phyloP scores from a whole-genome alignment of 2,888 invertebrate species.

The Morpho achilles region DNA sequence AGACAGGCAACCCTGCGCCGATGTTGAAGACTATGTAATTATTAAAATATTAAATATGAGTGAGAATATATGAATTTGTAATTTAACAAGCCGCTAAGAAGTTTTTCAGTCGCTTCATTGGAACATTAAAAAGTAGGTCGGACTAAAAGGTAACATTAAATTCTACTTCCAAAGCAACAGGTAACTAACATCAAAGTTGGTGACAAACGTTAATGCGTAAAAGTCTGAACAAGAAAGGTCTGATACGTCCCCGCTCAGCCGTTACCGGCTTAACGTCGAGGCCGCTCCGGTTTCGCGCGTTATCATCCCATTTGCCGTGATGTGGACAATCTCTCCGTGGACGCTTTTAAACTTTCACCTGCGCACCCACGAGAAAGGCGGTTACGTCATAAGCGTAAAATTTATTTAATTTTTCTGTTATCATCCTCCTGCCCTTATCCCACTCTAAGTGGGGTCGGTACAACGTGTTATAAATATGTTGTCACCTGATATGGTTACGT shows the following conservation, averaged over 20 bases:
- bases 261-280: constrained; percentile 22
- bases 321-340: constrained; percentile 23
- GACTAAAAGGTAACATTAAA: not conserved
- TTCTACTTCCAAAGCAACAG: constrained; percentile 11
- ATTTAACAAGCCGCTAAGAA: no score
- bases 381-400: not conserved
- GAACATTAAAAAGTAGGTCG: not conserved
- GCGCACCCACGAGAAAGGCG: constrained; percentile 12
- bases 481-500: no score
- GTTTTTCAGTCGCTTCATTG: no score
- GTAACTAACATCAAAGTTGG: constrained; percentile 19
- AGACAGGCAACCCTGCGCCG: no score
- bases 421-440: no score
- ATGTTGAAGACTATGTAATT: no score
- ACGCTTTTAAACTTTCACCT: constrained; percentile 25
- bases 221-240: constrained; percentile 12
- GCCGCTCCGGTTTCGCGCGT: constrained; percentile 24
- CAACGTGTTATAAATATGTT: no score
- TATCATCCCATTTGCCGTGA: constrained; percentile 19
- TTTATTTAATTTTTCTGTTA: no score
- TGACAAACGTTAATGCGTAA: constrained; percentile 15
- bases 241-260: constrained; percentile 14
- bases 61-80: no score
- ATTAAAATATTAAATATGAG: no score
- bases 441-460: no score